A percentile compares a stretch with the other conserved stretches of the same genome.
These are phyloP conservation scores for Ataeniobius toweri DNA, from an alignment of 2,797 vertebrate genomes.

Conservation along the genomic window DNA sequence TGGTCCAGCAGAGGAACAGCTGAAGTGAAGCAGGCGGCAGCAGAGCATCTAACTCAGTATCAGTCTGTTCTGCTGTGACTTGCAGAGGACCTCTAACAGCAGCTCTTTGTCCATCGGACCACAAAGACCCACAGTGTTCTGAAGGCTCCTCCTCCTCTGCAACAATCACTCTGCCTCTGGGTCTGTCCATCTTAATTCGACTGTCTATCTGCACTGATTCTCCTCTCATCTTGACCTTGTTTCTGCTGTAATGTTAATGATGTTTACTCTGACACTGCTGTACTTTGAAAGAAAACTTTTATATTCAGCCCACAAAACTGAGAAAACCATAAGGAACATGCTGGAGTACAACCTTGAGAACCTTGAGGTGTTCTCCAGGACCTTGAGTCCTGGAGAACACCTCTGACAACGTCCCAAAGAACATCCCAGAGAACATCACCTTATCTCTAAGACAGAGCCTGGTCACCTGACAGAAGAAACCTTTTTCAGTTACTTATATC, in stretches of 20 bases:
- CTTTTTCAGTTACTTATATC: too few relatives aligned
- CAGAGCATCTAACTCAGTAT: slow-evolving; percentile 2
- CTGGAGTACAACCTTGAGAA: too few relatives aligned
- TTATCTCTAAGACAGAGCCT: too few relatives aligned
- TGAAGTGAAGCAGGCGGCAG: neutral
- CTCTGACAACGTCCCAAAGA: neutral
- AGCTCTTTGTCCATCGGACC: slow-evolving; percentile 47
- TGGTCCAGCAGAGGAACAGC: slow-evolving; percentile 9
- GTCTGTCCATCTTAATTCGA: slow-evolving; percentile 2
- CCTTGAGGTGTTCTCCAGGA: too few relatives aligned
- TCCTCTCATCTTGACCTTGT: neutral
- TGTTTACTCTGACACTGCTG: neutral
- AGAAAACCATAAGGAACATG: neutral
- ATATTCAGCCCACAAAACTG: neutral
- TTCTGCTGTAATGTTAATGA: neutral
- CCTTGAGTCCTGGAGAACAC: too few relatives aligned
- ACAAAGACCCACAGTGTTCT: slow-evolving; percentile 58
- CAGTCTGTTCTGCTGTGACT: slow-evolving; percentile 6
- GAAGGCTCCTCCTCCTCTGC: slow-evolving; percentile 26
- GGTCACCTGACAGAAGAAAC: too few relatives aligned
- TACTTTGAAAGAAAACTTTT: neutral
- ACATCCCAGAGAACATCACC: neutral
- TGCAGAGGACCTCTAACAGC: slow-evolving; percentile 19
- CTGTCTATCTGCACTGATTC: neutral
- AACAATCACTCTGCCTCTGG: slow-evolving; percentile 17